Conservation (phyloP, 2,797 vertebrate species). For the Parotocinclus haroldoi region DNA sequence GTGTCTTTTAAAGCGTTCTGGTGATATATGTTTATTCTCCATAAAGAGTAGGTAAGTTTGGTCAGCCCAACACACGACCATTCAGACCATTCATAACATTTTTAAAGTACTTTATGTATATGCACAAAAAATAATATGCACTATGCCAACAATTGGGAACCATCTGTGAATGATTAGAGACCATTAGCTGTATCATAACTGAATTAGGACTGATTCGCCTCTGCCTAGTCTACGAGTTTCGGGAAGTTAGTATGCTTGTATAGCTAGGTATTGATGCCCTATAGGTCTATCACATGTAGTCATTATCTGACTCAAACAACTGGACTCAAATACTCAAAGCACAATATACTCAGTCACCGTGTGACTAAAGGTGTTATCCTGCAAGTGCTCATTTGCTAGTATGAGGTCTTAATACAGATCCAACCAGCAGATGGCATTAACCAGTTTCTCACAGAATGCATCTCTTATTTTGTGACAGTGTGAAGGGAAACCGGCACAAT, state of each 20-base stretch:
- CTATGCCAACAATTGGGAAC: conserved; percentile 21
- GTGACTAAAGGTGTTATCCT: not conserved
- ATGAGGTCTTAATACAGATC: conserved; percentile 18
- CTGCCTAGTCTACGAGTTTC: conserved; percentile 22
- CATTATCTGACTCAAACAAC: conserved; percentile 17
- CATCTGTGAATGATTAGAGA: conserved; percentile 15
- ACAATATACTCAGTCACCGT: not conserved
- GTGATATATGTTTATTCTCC: conserved; percentile 43
- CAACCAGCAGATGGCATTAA: conserved; percentile 48
- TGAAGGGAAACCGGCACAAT: no score
- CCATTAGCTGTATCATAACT: conserved; percentile 18
- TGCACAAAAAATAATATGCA: no score
- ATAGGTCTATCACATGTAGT: conserved; percentile 15
- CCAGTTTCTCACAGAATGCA: conserved; percentile 38
- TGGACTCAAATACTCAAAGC: not conserved
- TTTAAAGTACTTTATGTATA: conserved; percentile 11
- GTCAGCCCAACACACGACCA: conserved; percentile 14
- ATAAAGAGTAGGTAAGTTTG: conserved; percentile 19
- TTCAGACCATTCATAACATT: conserved; percentile 26
- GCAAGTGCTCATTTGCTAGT: conserved; percentile 19
- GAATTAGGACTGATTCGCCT: conserved; percentile 25
- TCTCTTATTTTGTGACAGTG: conserved; percentile 1
- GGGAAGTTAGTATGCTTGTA: conserved; percentile 2
- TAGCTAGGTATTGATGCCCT: conserved; percentile 3
- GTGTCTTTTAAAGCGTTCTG: conserved; percentile 44